These are phyloP conservation scores for Dryocosmus kuriphilus DNA, from an alignment of 2,888 invertebrate genomes.

Conservation along the genomic window DNA sequence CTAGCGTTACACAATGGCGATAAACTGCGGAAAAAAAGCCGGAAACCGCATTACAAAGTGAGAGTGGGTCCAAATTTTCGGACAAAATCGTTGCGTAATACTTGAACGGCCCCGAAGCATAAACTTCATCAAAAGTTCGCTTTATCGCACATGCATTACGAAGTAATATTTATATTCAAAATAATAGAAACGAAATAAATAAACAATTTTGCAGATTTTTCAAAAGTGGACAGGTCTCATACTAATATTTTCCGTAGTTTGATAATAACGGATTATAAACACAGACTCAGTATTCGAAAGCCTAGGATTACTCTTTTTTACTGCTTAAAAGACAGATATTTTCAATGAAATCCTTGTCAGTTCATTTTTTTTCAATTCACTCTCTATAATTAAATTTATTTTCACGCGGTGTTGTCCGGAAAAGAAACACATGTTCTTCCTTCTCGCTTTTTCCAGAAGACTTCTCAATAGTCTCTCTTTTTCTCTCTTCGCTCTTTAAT, in stretches of 20 bases:
- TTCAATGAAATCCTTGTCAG: background rate
- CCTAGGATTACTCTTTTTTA: background rate
- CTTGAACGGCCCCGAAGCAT: no score
- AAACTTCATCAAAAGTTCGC: no score
- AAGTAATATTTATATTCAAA: no score
- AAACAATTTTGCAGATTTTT: no score
- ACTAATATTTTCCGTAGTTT: background rate
- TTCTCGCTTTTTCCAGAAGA: background rate
- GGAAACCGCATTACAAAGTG: no score
- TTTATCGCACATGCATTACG: no score
- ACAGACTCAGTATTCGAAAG: background rate
- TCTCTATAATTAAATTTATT: slow-evolving; percentile 11
- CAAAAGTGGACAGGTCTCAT: background rate
- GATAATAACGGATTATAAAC: background rate
- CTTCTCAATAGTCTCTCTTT: slow-evolving; percentile 39
- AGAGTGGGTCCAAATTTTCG: no score
- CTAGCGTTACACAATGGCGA: no score
- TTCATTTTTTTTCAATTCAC: slow-evolving; percentile 3
- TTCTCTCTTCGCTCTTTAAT: slow-evolving; percentile 48
- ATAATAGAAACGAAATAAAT: no score
- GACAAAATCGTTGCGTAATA: no score
- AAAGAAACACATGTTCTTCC: slow-evolving; percentile 15
- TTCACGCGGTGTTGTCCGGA: background rate
- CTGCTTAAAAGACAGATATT: background rate
- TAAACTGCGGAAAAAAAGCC: no score